phyloP scores from a whole-genome alignment of 2,113 vertebrate species.

The Stictonetta naevosa region DNA sequence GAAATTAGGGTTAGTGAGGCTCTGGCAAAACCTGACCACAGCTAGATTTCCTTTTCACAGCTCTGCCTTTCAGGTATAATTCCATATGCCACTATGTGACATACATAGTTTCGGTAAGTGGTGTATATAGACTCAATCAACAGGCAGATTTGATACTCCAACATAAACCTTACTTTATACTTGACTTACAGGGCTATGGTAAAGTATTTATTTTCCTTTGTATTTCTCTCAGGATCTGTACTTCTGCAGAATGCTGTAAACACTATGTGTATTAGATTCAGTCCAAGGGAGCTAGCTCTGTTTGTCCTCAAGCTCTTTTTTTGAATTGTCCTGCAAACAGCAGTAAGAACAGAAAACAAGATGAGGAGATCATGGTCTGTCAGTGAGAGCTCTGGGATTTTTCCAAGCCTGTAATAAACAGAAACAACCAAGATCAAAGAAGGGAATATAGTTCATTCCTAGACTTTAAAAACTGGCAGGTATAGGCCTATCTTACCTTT shows the following conservation, averaged over 20 bases:
- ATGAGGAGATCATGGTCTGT: background rate
- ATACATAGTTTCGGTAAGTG: background rate
- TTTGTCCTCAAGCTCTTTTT: background rate
- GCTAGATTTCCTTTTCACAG: background rate
- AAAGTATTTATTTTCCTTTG: background rate
- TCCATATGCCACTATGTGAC: background rate
- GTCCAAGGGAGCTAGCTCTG: background rate
- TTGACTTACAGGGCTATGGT: background rate
- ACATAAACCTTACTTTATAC: background rate
- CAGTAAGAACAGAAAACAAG: background rate
- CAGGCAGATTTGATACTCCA: background rate
- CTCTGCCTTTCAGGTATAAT: conserved; percentile 4
- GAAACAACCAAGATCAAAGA: background rate
- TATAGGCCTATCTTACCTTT: background rate
- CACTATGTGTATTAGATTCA: background rate
- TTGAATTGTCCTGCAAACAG: conserved; percentile 7
- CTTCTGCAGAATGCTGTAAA: background rate
- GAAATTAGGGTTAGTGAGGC: background rate
- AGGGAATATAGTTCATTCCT: background rate
- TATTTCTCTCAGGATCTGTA: background rate
- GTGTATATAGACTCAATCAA: background rate
- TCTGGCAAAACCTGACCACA: background rate
- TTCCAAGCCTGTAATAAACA: background rate
- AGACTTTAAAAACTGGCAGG: background rate
- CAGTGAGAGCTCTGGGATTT: background rate